Evolutionary conservation across 2,888 invertebrate genomes (phyloP).

Genomic region (Chrysodeixis includens): DNA sequence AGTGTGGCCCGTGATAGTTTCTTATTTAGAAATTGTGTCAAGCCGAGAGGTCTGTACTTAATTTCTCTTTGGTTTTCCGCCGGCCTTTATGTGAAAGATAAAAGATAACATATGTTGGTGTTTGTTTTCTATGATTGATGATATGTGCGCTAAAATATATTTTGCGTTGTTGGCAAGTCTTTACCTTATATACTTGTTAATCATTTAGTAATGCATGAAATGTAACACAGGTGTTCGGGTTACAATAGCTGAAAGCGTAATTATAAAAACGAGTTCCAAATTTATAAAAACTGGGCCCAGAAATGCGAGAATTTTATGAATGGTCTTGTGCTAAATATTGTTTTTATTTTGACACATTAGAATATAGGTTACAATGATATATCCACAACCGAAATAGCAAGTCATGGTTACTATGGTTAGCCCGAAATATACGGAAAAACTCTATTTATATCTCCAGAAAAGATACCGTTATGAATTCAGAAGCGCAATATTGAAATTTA

Average conservation of each 20-base stretch:
- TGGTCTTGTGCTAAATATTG: too few relatives aligned
- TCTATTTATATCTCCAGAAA: neutral
- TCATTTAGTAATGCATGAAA: too few relatives aligned
- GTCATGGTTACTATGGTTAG: too few relatives aligned
- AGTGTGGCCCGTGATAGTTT: neutral
- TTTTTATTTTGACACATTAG: too few relatives aligned
- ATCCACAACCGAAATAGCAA: too few relatives aligned
- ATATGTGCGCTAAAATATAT: neutral
- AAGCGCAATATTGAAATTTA: neutral
- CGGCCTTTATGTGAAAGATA: neutral
- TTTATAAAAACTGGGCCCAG: too few relatives aligned
- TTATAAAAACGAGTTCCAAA: too few relatives aligned
- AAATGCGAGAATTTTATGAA: too few relatives aligned
- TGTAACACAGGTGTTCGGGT: too few relatives aligned
- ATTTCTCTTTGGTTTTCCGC: neutral
- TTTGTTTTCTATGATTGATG: neutral
- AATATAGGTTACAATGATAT: too few relatives aligned
- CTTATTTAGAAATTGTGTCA: slow-evolving; percentile 1
- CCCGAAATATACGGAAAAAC: neutral
- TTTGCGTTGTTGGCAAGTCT: neutral
- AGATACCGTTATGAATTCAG: slow-evolving; percentile 2
- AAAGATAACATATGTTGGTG: neutral
- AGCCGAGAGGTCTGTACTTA: neutral
- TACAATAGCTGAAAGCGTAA: too few relatives aligned
- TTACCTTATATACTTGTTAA: too few relatives aligned